These are phyloP conservation scores for Todiramphus saurophagus DNA, from an alignment of 2,113 vertebrate species.

Conservation along the genomic window DNA sequence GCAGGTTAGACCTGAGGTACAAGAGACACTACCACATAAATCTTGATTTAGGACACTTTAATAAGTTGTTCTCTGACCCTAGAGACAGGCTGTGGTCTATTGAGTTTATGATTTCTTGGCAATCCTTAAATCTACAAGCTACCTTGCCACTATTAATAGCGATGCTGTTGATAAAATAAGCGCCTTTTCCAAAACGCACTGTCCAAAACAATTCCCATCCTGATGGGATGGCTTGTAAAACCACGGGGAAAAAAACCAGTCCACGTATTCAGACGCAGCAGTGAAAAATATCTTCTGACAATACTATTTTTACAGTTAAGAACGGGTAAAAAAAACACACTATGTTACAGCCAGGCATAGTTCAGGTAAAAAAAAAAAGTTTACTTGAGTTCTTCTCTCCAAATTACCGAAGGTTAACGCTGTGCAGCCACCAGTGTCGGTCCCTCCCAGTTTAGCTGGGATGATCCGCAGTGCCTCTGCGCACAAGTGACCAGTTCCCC, in stretches of 20 bases:
- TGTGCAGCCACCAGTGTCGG: not conserved
- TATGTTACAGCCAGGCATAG: not conserved
- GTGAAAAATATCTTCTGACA: not conserved
- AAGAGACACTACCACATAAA: not conserved
- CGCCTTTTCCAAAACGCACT: not conserved
- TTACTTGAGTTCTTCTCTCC: not conserved
- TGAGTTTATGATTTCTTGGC: not conserved
- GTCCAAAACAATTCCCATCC: not conserved
- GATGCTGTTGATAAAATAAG: not conserved
- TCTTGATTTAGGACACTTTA: not conserved
- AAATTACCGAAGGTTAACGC: no score
- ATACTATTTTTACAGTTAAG: not conserved
- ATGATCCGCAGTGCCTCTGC: accelerated
- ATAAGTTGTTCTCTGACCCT: not conserved
- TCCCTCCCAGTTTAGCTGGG: not conserved
- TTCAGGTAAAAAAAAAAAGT: not conserved
- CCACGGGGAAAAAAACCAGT: not conserved
- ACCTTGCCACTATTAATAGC: not conserved
- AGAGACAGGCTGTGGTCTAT: not conserved
- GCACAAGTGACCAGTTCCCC: not conserved
- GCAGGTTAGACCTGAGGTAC: not conserved
- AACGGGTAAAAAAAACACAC: not conserved
- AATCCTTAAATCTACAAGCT: not conserved
- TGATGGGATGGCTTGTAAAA: not conserved
- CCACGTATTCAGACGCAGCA: accelerated